Evolutionary conservation across 1,140 invertebrate genomes (phyloP).

Genomic region (Physella acuta): DNA sequence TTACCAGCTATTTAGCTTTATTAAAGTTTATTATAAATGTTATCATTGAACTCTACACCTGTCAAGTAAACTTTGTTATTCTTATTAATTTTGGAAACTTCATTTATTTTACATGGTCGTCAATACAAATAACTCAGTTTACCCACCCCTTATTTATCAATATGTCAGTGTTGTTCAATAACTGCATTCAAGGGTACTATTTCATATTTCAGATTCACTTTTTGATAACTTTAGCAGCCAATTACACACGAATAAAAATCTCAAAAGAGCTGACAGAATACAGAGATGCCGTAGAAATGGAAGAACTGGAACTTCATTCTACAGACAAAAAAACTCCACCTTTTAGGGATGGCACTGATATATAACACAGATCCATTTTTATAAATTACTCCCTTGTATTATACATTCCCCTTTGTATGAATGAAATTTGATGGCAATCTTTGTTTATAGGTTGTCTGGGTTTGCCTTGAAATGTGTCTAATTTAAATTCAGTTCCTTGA

Average conservation of each 20-base stretch:
- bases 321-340: constrained; percentile 10
- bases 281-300: constrained; percentile 53
- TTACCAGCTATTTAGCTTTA: too few species aligned
- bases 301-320: constrained; percentile 44
- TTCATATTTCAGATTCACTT: constrained; percentile 79
- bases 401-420: too few species aligned
- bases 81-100: background rate
- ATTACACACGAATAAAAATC: constrained; percentile 87
- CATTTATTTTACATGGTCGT: background rate
- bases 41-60: background rate
- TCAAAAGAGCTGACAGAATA: constrained; percentile 56
- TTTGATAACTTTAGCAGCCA: constrained; percentile 90
- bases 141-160: too few species aligned
- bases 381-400: too few species aligned
- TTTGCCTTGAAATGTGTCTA: too few species aligned
- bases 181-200: too few species aligned
- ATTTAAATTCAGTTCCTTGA: too few species aligned
- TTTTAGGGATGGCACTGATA: background rate
- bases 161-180: too few species aligned
- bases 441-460: too few species aligned
- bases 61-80: background rate
- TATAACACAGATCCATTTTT: too few species aligned
- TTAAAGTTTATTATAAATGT: too few species aligned
- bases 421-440: too few species aligned
- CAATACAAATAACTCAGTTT: background rate